Evolutionary conservation across 2,888 invertebrate genomes (phyloP), one percentile per base, ranked within the genome.

Genomic region (Stenodera caucasica): DNA sequence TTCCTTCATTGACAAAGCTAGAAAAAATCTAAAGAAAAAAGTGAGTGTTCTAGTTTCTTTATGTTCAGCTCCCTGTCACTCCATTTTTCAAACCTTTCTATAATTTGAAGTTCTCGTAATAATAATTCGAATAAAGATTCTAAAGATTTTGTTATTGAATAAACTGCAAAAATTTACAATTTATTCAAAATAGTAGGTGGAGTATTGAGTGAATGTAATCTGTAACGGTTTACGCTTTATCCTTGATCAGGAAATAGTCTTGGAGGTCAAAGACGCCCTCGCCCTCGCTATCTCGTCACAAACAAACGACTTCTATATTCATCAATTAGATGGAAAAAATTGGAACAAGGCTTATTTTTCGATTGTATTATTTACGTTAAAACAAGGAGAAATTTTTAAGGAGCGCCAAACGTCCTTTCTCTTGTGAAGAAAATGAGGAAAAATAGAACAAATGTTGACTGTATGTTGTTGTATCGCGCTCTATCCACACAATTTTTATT

Each of bases 251-350:
- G 45, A 45, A 45, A 45, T 45, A 21, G 21, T 45, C 4, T 9
- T 45, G 8, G 45, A 45, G 45, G 45, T 45, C 45, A 45, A 45
- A 45, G 45, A 45, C 45, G 45, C 21, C 18, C 45, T 45, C 45
- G 45, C 45, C 45, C 45, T 45, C 45, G 45, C 45, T 21, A 21
- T 45, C 5, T 3, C 45, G 21, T 11, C 15, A 9, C n/a, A n/a
- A 33, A 33, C 11, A n/a, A 35, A 35, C 35, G 1, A 33, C 11
- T 45, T 18, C 2, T 45, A 12, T 21, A 45, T 45, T 45, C 45
- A 21, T 45, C 18, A 21, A 11, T 11, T 14, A 18, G 9, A 35
- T 14, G 9, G 14, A 21, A 18, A 4, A 45, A 45, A 45, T 21
- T 45, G 21, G 18, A 21, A 12, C 45, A 21, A 45, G 45, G 45